These are phyloP conservation scores for Parauchenoglanis punctatus DNA, from an alignment of 2,797 vertebrate genomes.

Conservation along the genomic window DNA sequence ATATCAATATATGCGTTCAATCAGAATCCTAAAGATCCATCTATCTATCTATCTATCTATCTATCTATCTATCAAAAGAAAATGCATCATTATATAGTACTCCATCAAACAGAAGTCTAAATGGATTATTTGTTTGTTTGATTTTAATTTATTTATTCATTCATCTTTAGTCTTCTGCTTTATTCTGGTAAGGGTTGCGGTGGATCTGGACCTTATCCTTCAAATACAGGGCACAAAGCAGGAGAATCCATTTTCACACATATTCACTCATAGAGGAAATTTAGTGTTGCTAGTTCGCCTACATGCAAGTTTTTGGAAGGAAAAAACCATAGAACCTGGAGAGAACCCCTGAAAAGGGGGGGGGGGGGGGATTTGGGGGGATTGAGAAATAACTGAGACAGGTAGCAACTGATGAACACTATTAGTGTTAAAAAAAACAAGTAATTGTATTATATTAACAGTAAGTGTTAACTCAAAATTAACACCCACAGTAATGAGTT, in stretches of 20 bases:
- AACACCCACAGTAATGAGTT: background rate
- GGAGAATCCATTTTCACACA: background rate
- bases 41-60: slow-evolving; percentile 6
- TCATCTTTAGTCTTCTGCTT: background rate
- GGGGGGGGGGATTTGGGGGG: background rate
- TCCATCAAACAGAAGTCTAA: background rate
- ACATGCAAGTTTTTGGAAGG: background rate
- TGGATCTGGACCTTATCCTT: background rate
- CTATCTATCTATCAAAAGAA: background rate
- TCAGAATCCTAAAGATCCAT: background rate
- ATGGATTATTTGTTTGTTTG: background rate
- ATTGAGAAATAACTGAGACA: background rate
- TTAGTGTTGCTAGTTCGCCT: background rate
- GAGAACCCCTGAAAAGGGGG: background rate
- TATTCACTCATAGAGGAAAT: background rate
- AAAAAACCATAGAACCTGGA: background rate
- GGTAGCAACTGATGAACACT: background rate
- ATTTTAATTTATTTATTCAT: background rate
- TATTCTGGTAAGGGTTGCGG: background rate
- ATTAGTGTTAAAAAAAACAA: background rate
- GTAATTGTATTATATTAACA: background rate
- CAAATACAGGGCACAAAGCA: background rate
- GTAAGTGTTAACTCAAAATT: background rate
- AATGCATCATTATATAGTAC: background rate
- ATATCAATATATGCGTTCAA: background rate